These are phyloP conservation scores for Caenorhabditis angaria DNA, from an alignment of 2,888 invertebrate genomes.

Conservation along the genomic window DNA sequence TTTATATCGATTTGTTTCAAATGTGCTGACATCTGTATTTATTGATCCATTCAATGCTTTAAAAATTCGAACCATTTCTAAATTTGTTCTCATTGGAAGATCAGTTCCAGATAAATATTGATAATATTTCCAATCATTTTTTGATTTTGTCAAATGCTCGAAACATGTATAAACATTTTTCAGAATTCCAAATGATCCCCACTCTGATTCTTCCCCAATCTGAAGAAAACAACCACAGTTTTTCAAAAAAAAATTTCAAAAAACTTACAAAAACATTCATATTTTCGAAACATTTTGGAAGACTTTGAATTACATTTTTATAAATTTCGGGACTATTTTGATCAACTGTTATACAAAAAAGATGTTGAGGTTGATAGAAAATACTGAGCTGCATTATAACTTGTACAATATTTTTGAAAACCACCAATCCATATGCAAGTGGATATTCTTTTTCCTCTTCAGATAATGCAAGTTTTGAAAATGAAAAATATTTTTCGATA, in stretches of 20 bases:
- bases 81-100: conserved; percentile 51
- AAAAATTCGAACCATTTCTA: conserved; percentile 54
- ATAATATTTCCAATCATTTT: conserved; percentile 43
- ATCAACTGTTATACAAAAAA: conserved; percentile 47
- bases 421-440: conserved; percentile 48
- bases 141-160: conserved; percentile 19
- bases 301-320: conserved; percentile 21
- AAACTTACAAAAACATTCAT: conserved; percentile 41
- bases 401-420: conserved; percentile 47
- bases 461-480: conserved; percentile 16
- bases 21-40: conserved; percentile 48
- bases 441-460: conserved; percentile 43
- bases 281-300: conserved; percentile 42
- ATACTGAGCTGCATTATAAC: conserved; percentile 38
- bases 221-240: neutral
- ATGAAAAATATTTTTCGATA: conserved; percentile 40
- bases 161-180: conserved; percentile 42
- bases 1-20: conserved; percentile 44
- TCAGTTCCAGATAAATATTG: conserved; percentile 54
- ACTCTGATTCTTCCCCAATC: conserved; percentile 37
- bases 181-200: conserved; percentile 45
- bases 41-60: conserved; percentile 54
- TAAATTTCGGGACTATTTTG: conserved; percentile 21
- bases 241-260: neutral
- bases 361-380: conserved; percentile 50